Evolutionary conservation across 1,140 invertebrate species (phyloP), one percentile per base, ranked within the genome.

Genomic region (Heliconius hewitsoni): DNA sequence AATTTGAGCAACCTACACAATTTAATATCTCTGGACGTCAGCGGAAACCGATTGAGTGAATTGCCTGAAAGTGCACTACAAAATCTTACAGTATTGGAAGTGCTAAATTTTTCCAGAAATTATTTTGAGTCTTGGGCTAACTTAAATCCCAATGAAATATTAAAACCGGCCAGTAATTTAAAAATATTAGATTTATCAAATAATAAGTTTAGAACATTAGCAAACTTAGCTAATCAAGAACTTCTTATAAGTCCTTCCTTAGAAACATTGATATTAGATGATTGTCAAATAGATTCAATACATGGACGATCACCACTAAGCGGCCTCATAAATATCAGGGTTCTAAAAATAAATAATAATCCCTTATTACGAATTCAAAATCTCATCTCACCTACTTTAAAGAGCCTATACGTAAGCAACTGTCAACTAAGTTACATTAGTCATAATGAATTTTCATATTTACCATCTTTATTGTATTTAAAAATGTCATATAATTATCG

Each of bases 21-120:
- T n/a, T 86, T 96, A 71, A 84, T 94, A 71, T 90, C 89, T 55
- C 87, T 96, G 71, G 95, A 96, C 86, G 77, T 96, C 27, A 96
- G 95, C 34, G 87, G 93, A 52, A 96, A 96, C 83, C 82, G 89
- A 71, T 92, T 96, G 34, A 87, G 84, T 8, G 85, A 85, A 30
- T 75, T 96, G 72, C 88, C 89, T 3, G 80, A 81, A 42, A 82
- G 92, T 74, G 90, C 95, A 3, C 89, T 96, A 3, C 78, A 92
- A 37, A 95, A 95, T 11, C 92, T 96, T 19, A 93, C 89, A 16
- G 87, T 92, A 3, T 86, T 96, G 27, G 89, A 95, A 83, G 87
- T 90, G 5, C 83, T 96, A 46, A 93, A 96, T 85, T 86, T 96
- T 79, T 94, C 95, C 18, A 93, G 87, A 76, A 96, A 96, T 83